phyloP scores from a whole-genome alignment of 2,797 vertebrate genomes.

The Oreochromis mossambicus region DNA sequence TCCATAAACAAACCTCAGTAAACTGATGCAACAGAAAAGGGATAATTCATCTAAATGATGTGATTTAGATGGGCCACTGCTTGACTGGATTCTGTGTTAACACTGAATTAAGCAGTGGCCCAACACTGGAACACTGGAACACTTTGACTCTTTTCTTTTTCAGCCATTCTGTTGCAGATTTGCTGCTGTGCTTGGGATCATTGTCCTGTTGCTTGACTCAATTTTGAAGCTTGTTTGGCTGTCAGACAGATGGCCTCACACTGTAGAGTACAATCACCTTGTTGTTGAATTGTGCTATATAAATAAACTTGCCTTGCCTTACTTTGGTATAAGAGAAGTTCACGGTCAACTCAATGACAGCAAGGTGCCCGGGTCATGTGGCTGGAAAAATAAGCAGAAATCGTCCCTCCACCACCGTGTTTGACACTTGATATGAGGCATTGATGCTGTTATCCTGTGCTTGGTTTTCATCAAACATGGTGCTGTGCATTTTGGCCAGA shows the following conservation, averaged over 20 bases:
- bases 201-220: background rate
- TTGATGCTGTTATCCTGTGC: background rate
- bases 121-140: background rate
- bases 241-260: background rate
- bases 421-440: background rate
- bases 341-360: background rate
- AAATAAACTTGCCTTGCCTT: too few species aligned
- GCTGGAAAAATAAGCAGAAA: background rate
- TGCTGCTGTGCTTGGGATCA: background rate
- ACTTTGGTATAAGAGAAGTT: background rate
- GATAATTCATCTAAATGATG: background rate
- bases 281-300: too few species aligned
- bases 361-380: background rate
- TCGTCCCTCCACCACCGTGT: background rate
- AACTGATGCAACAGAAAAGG: background rate
- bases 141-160: background rate
- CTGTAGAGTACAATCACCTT: too few species aligned
- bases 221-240: background rate
- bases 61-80: background rate
- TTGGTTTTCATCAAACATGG: background rate
- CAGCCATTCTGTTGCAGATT: background rate
- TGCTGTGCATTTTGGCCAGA: background rate
- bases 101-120: background rate
- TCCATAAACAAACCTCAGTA: accelerated
- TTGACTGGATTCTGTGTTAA: background rate